Conservation (phyloP, 2,113 vertebrate genomes). For the Crypturellus undulatus region DNA sequence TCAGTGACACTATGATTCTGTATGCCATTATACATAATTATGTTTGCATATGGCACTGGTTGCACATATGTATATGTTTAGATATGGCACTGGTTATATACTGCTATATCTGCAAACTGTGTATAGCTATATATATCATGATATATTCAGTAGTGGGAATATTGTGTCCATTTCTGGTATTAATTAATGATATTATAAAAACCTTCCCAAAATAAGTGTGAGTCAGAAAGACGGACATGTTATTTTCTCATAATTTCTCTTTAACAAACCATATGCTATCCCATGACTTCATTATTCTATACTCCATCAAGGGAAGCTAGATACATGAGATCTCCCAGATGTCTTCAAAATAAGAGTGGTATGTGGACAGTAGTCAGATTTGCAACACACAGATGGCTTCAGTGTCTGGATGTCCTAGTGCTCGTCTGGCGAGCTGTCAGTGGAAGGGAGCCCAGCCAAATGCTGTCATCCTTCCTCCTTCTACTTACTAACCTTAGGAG, state of each 20-base stretch:
- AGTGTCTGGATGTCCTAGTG: not conserved
- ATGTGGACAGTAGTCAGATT: not conserved
- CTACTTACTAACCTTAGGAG: not conserved
- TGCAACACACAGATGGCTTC: not conserved
- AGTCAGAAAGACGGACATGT: not conserved
- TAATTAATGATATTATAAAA: not conserved
- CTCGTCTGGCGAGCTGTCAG: not conserved
- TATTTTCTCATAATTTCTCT: not conserved
- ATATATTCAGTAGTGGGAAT: too few species aligned
- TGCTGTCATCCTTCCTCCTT: not conserved
- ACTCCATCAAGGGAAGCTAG: not conserved
- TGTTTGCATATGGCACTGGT: not conserved
- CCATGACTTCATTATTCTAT: not conserved
- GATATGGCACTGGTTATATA: fast-evolving
- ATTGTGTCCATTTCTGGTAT: not conserved
- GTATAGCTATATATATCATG: not conserved
- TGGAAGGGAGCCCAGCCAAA: not conserved
- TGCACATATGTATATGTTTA: not conserved
- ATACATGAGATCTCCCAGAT: not conserved
- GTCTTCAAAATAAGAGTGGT: not conserved
- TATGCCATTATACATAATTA: not conserved
- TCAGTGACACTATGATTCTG: not conserved
- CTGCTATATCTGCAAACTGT: not conserved
- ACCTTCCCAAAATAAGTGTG: not conserved
- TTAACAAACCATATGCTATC: not conserved